A percentile compares a stretch with the other conserved stretches of the same genome.
phyloP scores from a whole-genome alignment of 2,797 vertebrate genomes.

The Paguma larvata region DNA sequence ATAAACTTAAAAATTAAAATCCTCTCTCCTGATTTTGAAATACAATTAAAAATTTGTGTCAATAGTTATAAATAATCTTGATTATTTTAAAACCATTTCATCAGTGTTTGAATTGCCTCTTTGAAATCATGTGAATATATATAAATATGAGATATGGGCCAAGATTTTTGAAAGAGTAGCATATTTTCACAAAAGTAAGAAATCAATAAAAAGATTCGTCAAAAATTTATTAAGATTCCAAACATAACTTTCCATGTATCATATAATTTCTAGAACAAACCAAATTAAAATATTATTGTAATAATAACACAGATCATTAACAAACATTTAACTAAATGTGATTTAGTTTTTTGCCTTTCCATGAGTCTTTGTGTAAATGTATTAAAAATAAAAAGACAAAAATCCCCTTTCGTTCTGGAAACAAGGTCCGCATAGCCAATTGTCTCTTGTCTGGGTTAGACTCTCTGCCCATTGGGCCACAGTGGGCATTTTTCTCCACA shows the following conservation, averaged over 20 bases:
- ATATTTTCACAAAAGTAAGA: not conserved
- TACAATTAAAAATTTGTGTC: conserved; percentile 7
- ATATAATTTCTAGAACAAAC: conserved; percentile 22
- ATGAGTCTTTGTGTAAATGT: not conserved
- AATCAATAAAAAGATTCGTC: not conserved
- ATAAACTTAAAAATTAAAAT: no score
- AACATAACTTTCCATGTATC: not conserved
- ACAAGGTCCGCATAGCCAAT: not conserved
- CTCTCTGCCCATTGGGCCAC: accelerated
- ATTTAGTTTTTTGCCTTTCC: not conserved
- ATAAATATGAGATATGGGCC: not conserved
- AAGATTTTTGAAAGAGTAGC: not conserved
- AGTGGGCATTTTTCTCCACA: accelerated
- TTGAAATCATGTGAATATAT: not conserved
- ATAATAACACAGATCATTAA: not conserved
- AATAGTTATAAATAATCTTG: not conserved
- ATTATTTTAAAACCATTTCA: not conserved
- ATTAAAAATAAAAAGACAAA: conserved; percentile 1
- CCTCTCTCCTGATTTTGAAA: conserved; percentile 53
- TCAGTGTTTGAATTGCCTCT: not conserved
- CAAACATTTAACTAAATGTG: not conserved
- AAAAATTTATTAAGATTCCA: not conserved
- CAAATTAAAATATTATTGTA: not conserved
- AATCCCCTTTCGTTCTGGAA: not conserved
- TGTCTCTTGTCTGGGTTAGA: not conserved